phyloP scores from a whole-genome alignment of 2,797 vertebrate species.

The Oreonectes daqikongensis region DNA sequence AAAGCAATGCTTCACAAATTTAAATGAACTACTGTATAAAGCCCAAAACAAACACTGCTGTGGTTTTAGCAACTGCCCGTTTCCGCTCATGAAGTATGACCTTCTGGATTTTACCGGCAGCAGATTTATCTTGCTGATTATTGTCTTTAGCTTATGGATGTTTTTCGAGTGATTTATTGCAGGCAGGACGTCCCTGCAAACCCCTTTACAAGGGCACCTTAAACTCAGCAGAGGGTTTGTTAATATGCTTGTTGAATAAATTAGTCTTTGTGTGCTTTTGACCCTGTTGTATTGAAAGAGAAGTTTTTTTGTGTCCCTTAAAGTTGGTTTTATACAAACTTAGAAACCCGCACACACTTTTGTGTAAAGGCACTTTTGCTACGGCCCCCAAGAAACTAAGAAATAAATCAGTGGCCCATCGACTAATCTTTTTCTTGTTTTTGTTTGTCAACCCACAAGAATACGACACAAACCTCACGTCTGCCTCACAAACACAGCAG shows the following conservation, averaged over 20 bases:
- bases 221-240: conserved; percentile 38
- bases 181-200: conserved; percentile 19
- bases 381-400: neutral
- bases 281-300: conserved; percentile 12
- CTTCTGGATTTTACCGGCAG: neutral
- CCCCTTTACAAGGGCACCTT: conserved; percentile 32
- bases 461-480: neutral
- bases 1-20: conserved; percentile 4
- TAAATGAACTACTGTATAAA: conserved; percentile 9
- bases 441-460: neutral
- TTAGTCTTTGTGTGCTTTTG: conserved; percentile 38
- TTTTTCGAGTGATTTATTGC: conserved; percentile 41
- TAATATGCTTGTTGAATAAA: conserved; percentile 49
- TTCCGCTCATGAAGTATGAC: conserved; percentile 24
- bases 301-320: conserved; percentile 19
- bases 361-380: neutral
- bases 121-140: conserved; percentile 39
- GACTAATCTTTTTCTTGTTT: neutral
- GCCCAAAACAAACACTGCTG: conserved; percentile 3
- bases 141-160: conserved; percentile 40
- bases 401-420: neutral
- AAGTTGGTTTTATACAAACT: conserved; percentile 16
- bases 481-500: too few species aligned
- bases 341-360: neutral
- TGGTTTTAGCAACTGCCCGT: conserved; percentile 11